These are phyloP conservation scores for Oreochromis spilurus DNA, from an alignment of 2,113 vertebrate species.

Conservation along the genomic window DNA sequence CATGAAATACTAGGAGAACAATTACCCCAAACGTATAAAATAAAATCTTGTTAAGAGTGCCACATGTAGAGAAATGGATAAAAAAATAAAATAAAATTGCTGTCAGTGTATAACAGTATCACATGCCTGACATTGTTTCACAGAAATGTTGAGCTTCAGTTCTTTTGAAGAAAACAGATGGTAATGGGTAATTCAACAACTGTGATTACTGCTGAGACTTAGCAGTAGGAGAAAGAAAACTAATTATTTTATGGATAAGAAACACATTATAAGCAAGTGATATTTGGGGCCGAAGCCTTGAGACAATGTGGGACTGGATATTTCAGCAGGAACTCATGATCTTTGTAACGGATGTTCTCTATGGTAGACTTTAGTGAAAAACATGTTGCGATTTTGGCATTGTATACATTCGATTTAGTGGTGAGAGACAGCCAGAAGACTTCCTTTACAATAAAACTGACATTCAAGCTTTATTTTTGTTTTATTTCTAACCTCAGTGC, in stretches of 20 bases:
- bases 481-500: neutral
- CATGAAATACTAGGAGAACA: neutral
- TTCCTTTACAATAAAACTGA: neutral
- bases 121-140: neutral
- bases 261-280: neutral
- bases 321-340: neutral
- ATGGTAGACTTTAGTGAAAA: neutral
- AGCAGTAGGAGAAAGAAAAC: slow-evolving; percentile 6
- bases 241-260: slow-evolving; percentile 12
- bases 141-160: neutral
- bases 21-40: neutral
- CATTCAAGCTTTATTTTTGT: neutral
- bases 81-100: neutral
- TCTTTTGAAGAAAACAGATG: slow-evolving; percentile 18
- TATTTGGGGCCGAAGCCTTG: neutral
- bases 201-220: neutral
- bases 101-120: neutral
- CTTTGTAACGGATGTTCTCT: neutral
- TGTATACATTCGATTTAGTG: neutral
- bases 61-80: slow-evolving; percentile 3
- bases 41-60: neutral
- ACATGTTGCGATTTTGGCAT: neutral
- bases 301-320: neutral
- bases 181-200: slow-evolving; percentile 7
- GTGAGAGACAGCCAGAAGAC: neutral